Conservation (phyloP, 2,797 vertebrate species). For the Coccyzus lansbergi region DNA sequence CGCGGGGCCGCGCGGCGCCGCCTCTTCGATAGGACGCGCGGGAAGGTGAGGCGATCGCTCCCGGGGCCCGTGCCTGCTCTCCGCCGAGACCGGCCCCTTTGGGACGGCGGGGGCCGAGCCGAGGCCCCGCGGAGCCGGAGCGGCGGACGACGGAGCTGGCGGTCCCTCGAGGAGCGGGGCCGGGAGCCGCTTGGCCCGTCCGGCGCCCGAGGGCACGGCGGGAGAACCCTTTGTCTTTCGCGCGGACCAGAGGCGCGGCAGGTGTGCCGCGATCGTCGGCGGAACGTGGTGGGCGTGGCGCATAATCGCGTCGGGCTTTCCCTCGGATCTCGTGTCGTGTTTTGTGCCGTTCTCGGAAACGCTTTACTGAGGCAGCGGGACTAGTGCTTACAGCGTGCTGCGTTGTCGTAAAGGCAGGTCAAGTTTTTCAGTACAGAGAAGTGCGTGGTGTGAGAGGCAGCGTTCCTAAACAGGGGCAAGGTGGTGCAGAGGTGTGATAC, state of each 20-base stretch:
- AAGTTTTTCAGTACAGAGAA: no score
- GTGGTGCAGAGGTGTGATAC: no score
- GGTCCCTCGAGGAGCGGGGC: no score
- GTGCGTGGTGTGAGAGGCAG: background rate
- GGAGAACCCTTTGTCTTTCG: background rate
- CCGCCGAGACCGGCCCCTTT: no score
- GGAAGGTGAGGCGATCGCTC: background rate
- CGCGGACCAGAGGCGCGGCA: background rate
- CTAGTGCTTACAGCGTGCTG: accelerated
- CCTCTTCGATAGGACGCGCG: background rate
- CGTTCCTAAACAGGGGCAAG: accelerated
- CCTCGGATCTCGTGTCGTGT: background rate
- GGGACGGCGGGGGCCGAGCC: no score
- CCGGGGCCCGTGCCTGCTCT: no score
- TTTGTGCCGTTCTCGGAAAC: no score
- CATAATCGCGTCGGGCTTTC: accelerated
- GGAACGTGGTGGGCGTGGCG: background rate
- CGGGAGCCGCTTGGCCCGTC: no score
- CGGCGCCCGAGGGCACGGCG: accelerated
- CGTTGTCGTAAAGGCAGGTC: background rate
- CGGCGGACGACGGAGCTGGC: background rate
- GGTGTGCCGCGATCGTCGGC: accelerated
- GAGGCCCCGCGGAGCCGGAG: no score
- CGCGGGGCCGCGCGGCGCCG: no score
- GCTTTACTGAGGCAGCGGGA: background rate